phyloP scores from a whole-genome alignment of 2,113 vertebrate species.

The Ibidorhyncha struthersii region DNA sequence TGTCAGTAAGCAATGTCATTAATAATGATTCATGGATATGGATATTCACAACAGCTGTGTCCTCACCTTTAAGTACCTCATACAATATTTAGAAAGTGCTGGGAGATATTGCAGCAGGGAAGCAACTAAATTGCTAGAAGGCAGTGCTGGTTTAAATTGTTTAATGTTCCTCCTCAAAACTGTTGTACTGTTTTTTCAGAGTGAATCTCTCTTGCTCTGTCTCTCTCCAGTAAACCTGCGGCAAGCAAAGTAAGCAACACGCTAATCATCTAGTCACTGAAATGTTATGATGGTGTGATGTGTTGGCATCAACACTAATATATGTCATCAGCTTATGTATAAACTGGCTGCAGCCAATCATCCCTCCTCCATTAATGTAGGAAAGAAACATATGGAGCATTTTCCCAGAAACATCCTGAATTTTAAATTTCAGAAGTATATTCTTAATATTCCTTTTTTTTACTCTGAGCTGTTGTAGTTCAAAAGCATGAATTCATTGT shows the following conservation, averaged over 20 bases:
- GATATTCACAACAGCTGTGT: conserved; percentile 74
- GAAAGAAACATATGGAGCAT: background rate
- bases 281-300: background rate
- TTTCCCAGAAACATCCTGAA: background rate
- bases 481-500: background rate
- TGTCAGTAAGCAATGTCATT: conserved; percentile 66
- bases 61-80: conserved; percentile 75
- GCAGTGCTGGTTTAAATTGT: conserved; percentile 52
- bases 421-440: background rate
- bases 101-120: conserved; percentile 69
- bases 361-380: background rate
- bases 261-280: background rate
- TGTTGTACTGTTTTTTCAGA: conserved; percentile 16
- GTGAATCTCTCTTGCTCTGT: background rate
- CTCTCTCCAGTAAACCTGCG: background rate
- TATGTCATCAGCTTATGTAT: background rate
- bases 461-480: background rate
- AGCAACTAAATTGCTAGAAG: conserved; percentile 71
- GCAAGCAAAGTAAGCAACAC: conserved; percentile 17
- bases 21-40: conserved; percentile 75
- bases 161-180: conserved; percentile 63
- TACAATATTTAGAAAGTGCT: conserved; percentile 76
- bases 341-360: background rate
- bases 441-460: background rate
- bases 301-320: background rate